Conservation (phyloP, 2,797 vertebrate genomes). For the Zenarchopterus dispar region DNA sequence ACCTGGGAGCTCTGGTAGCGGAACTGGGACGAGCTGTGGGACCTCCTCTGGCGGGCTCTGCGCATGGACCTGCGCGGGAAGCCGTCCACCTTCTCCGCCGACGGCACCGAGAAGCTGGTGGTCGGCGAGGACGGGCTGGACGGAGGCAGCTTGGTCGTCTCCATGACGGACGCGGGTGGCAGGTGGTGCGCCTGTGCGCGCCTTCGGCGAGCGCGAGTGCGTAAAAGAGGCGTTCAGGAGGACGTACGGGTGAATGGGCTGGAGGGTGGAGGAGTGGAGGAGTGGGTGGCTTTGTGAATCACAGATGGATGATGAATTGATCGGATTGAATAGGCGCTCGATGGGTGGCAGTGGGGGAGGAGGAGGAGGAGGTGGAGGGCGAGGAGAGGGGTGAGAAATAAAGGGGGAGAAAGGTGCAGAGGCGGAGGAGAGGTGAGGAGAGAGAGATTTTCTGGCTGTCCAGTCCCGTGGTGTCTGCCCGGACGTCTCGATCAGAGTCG, state of each 20-base stretch:
- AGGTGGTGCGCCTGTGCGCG: slow-evolving; percentile 8
- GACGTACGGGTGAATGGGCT: slow-evolving; percentile 32
- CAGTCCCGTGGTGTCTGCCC: slow-evolving; percentile 54
- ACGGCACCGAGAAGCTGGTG: slow-evolving; percentile 90
- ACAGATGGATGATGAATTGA: slow-evolving; percentile 57
- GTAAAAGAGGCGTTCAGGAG: neutral
- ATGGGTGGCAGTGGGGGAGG: slow-evolving; percentile 21
- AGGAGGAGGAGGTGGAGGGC: neutral
- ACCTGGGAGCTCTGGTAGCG: slow-evolving; percentile 95
- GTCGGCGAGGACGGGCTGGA: slow-evolving; percentile 92
- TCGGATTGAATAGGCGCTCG: slow-evolving; percentile 32
- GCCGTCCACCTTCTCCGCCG: slow-evolving; percentile 93
- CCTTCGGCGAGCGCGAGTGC: too few species aligned
- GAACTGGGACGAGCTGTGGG: slow-evolving; percentile 95
- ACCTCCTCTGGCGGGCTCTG: slow-evolving; percentile 89
- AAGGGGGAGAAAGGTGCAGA: slow-evolving; percentile 41
- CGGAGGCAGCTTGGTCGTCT: slow-evolving; percentile 88
- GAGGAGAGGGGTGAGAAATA: slow-evolving; percentile 4
- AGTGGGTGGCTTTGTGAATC: slow-evolving; percentile 56
- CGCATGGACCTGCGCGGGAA: slow-evolving; percentile 93
- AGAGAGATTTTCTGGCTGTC: slow-evolving; percentile 45
- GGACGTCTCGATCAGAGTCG: slow-evolving; percentile 63
- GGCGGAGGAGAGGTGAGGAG: slow-evolving; percentile 46
- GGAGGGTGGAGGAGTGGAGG: slow-evolving; percentile 29
- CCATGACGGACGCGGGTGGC: slow-evolving; percentile 68